Conservation (phyloP, 2,797 vertebrate genomes). For the Cottoperca gobio region DNA sequence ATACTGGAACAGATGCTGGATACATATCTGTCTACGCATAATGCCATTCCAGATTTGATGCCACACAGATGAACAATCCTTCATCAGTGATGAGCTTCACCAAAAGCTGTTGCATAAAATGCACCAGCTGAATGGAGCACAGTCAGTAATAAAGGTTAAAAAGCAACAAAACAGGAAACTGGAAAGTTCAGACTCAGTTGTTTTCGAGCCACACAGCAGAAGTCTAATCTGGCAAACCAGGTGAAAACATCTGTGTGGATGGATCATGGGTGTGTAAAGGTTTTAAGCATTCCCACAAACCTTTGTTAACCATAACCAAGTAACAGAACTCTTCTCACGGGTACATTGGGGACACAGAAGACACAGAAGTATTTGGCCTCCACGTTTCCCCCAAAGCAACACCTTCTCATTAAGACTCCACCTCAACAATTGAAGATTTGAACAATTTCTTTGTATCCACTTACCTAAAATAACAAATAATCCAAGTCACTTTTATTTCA, state of each 20-base stretch:
- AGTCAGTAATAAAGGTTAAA: background rate
- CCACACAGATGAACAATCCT: background rate
- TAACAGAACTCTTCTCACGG: background rate
- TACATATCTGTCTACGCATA: too few species aligned
- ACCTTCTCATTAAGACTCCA: too few species aligned
- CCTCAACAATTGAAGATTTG: background rate
- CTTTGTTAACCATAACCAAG: background rate
- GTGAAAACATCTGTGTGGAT: background rate
- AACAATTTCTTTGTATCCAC: background rate
- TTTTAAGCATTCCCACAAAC: background rate
- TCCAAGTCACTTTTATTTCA: constrained; percentile 13
- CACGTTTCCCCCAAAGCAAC: background rate
- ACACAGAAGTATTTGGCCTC: background rate
- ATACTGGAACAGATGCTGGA: background rate
- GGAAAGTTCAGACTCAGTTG: too few species aligned
- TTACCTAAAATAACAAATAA: constrained; percentile 3
- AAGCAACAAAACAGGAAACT: background rate
- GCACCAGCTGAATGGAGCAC: background rate
- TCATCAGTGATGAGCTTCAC: background rate
- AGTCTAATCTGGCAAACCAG: background rate
- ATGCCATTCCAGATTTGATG: background rate
- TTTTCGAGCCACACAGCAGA: background rate
- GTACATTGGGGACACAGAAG: background rate
- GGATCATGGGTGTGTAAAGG: too few species aligned
- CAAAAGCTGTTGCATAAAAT: background rate